phyloP scores from a whole-genome alignment of 2,113 vertebrate genomes.

The Notarius lentiginosus region DNA sequence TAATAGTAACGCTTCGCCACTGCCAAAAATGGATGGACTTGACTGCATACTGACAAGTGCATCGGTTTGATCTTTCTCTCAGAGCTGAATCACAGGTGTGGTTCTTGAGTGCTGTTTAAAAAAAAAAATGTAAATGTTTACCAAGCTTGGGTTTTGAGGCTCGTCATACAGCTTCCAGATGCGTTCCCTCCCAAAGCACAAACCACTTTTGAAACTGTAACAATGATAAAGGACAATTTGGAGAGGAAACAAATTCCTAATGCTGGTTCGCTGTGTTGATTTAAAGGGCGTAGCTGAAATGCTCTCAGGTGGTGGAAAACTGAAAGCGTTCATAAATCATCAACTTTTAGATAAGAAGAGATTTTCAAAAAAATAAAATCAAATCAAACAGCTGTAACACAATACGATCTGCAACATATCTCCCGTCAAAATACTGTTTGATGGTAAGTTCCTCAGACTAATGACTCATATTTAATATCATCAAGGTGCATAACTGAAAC shows the following conservation, averaged over 20 bases:
- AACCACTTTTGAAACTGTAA: neutral
- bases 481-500: slow-evolving; percentile 42
- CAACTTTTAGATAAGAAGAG: slow-evolving; percentile 11
- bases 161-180: neutral
- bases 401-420: neutral
- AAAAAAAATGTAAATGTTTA: neutral
- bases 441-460: neutral
- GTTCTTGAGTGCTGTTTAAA: neutral
- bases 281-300: slow-evolving; percentile 13
- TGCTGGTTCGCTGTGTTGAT: slow-evolving; percentile 15
- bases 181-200: neutral
- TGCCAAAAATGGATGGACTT: too few relatives aligned
- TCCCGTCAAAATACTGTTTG: neutral
- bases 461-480: slow-evolving; percentile 29
- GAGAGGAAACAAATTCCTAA: neutral
- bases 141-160: neutral
- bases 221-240: neutral
- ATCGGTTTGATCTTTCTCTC: neutral
- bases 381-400: slow-evolving; percentile 3
- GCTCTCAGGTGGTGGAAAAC: neutral
- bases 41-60: neutral
- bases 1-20: too few relatives aligned
- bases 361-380: neutral
- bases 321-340: neutral
- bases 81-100: neutral